Evolutionary conservation across 2,888 invertebrate species (phyloP).

Genomic region (Tinea pellionella): DNA sequence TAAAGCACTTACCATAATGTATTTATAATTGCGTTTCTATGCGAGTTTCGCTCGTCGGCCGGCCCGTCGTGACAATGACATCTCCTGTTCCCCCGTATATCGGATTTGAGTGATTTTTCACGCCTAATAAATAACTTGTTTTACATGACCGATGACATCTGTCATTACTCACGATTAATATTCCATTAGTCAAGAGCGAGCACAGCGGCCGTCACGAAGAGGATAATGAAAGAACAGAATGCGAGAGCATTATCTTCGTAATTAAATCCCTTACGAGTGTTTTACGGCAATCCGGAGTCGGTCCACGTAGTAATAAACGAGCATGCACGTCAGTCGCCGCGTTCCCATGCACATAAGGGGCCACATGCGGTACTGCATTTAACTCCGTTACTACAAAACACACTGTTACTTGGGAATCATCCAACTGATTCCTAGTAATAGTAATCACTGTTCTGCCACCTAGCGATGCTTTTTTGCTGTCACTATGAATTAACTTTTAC

Average conservation of each 20-base stretch:
- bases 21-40: conserved; percentile 59
- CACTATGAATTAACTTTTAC: conserved; percentile 6
- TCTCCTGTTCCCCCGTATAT: conserved; percentile 17
- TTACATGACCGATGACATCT: conserved; percentile 7
- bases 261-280: conserved; percentile 40
- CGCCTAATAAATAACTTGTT: conserved; percentile 11
- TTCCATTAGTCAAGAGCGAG: neutral
- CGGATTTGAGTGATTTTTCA: conserved; percentile 13
- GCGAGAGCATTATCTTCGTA: conserved; percentile 32
- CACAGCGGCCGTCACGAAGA: neutral
- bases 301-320: conserved; percentile 26
- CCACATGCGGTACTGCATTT: conserved; percentile 23
- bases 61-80: conserved; percentile 35
- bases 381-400: conserved; percentile 53
- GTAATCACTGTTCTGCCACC: conserved; percentile 37
- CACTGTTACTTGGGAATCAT: conserved; percentile 48
- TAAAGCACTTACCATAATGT: conserved; percentile 56
- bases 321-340: conserved; percentile 23
- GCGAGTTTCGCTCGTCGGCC: conserved; percentile 30
- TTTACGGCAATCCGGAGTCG: conserved; percentile 30
- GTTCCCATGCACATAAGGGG: conserved; percentile 41
- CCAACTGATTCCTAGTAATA: conserved; percentile 40
- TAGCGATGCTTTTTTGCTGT: conserved; percentile 29
- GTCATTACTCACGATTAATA: neutral
- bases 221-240: neutral